Base-by-base conservation (phyloP, 2,888 invertebrate species). In the Papilio demoleus region DNA sequence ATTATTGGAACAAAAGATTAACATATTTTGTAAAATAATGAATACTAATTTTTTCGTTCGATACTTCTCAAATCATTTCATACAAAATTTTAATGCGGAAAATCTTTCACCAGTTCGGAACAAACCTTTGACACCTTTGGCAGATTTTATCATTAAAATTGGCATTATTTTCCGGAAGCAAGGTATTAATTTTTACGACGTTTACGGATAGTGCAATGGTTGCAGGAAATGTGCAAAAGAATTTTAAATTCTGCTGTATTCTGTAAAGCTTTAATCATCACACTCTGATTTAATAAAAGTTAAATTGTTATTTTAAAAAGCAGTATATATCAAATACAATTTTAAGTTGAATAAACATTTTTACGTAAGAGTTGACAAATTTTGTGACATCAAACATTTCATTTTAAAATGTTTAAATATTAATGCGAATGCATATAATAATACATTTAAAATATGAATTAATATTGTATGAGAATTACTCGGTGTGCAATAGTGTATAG, bases 101-200 rank as follows among this genome's bases (percentile, higher is more conserved):
- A 40, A 40, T 67, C 24, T 67, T 38, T 36, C 50, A 40, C 17
- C 38, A 22, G 9, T 19, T 12, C 19, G 17, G 22, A 53, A 31
- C 50, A 36, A 42, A 34, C 53, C 27, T 64, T 68, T 31, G 31
- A 31, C 31, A 56, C 53, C 53, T 19, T 45, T 45, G n/a, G 65
- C 65, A 70, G 61, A 56, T 58, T 65, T 65, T 40, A 61, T 74
- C 75, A 79, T 85, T 88, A 92, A 92, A 92, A 92, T 92, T 92
- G 90, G 90, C 92, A 92, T 91, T 92, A 74, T 92, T 92, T 92
- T 92, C 91, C 91, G 85, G 77, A 90, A 90, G 90, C 90, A 79
- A 86, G 86, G 87, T 79, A 81, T 72, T 81, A 82, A 84, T 53
- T 38, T 70, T 56, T 83, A 85, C 84, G 84, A 86, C 81, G 78